phyloP scores from a whole-genome alignment of 2,113 vertebrate species.

The Isichthys henryi region DNA sequence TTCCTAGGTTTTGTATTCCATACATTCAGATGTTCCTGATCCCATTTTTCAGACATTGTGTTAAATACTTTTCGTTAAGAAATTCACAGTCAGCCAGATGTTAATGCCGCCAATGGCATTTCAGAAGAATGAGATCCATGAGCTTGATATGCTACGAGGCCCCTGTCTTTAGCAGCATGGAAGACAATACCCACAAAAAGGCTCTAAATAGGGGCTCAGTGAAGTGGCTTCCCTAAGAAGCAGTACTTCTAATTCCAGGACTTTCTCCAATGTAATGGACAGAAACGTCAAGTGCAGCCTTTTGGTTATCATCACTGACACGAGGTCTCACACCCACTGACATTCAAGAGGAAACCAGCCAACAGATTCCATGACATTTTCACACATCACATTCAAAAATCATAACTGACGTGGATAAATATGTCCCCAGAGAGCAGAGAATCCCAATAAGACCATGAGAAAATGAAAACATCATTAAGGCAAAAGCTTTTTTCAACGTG shows the following conservation, averaged over 20 bases:
- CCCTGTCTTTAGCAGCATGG: slow-evolving; percentile 45
- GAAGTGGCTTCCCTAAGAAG: slow-evolving; percentile 31
- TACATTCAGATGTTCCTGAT: not conserved
- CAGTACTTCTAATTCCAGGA: not conserved
- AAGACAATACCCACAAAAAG: slow-evolving; percentile 33
- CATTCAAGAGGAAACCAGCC: not conserved
- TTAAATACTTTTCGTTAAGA: not conserved
- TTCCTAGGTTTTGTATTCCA: not conserved
- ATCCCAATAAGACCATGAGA: not conserved
- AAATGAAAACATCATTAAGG: not conserved
- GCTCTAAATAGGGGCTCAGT: slow-evolving; percentile 39
- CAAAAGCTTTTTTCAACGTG: not conserved
- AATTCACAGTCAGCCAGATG: not conserved
- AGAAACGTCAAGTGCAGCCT: slow-evolving; percentile 58
- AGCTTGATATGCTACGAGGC: slow-evolving; percentile 54
- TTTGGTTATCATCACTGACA: slow-evolving; percentile 72
- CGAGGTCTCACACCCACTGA: slow-evolving; percentile 69
- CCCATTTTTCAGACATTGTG: not conserved
- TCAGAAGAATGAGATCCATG: slow-evolving; percentile 41
- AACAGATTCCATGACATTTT: not conserved
- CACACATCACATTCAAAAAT: not conserved
- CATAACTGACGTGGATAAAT: not conserved
- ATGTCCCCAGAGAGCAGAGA: not conserved
- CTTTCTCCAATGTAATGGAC: slow-evolving; percentile 17
- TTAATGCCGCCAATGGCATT: not conserved